phyloP scores from a whole-genome alignment of 2,113 vertebrate species.

The Cololabis saira region DNA sequence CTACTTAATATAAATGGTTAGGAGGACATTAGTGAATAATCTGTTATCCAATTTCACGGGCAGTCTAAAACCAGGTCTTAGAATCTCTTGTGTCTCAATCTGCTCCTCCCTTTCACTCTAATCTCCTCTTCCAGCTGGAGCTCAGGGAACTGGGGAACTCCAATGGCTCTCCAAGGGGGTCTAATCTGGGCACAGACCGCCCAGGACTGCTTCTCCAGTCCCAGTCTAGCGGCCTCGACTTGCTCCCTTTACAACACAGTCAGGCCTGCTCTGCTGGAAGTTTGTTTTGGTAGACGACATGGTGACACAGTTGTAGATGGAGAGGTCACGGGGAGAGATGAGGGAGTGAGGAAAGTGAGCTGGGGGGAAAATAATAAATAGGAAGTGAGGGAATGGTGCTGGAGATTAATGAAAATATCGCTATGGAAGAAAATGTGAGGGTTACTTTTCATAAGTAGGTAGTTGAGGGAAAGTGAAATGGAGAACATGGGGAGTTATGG shows the following conservation, averaged over 20 bases:
- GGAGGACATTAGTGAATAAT: constrained; percentile 72
- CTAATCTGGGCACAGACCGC: constrained; percentile 63
- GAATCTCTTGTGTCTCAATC: constrained; percentile 70
- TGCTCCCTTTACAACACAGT: constrained; percentile 41
- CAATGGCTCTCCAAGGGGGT: constrained; percentile 56
- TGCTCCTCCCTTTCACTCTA: constrained; percentile 64
- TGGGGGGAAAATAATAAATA: neutral
- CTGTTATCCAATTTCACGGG: constrained; percentile 78
- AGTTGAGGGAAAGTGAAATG: no score
- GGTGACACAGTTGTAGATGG: constrained; percentile 1
- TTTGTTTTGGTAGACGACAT: constrained; percentile 17
- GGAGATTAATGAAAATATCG: constrained; percentile 23
- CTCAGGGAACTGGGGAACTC: constrained; percentile 52
- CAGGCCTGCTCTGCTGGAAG: constrained; percentile 36
- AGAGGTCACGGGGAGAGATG: constrained; percentile 28
- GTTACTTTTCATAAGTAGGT: no score
- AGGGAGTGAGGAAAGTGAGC: constrained; percentile 1
- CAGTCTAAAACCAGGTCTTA: constrained; percentile 65
- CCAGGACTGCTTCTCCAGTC: constrained; percentile 69
- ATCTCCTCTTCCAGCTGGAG: constrained; percentile 75
- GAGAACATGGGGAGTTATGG: no score
- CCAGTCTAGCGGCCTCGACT: constrained; percentile 64
- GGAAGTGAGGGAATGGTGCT: neutral
- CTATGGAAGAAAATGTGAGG: no score
- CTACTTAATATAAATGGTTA: constrained; percentile 72